Base-by-base conservation (phyloP, 2,888 invertebrate species). In the Leucophenga maculata region DNA sequence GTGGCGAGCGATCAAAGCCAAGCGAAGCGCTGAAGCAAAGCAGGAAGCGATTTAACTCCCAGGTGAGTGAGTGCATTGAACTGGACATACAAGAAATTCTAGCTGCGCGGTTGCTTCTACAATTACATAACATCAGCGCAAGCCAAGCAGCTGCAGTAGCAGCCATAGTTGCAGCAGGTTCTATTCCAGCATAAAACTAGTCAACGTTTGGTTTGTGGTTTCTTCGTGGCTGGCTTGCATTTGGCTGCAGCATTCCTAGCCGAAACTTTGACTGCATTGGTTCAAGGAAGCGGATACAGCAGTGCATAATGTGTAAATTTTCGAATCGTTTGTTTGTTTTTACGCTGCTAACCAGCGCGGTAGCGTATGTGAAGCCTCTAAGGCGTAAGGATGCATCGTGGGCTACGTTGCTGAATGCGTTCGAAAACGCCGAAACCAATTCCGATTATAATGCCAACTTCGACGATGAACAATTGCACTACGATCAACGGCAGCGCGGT, bases 401-500 rank as follows among this genome's bases (percentile, higher is more conserved):
- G 16, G n/a, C 50, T 13, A n/a, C 50, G 1, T 16, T 16, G 50
- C 14, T n/a, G 6, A 13, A 18, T 50, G 50, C 16, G 6, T 6
- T n/a, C 50, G 16, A 16, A 8, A n/a, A 16, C 6, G 1, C 6
- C n/a, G 14, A 14, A 4, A 4, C 18, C 2, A 14, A 46, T 46
- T 16, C 50, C 11, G 50, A 50, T 50, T n/a, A 83, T 50, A 73
- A 64, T 2, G 80, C 83, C 54, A 75, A 83, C 18, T 80, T 72
- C 69, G 79, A 88, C 73, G 83, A 87, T 70, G 88, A 88, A 73
- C 86, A 88, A 64, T 75, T 89, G 22, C 89, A 89, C 74, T 93
- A 92, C 85, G 94, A 95, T 87, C 94, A 95, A 84, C 89, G 94
- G 8, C 95, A 95, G 85, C 94, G 94, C 83, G 95, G 95, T 1